A percentile compares a stretch with the other conserved stretches of the same genome.
Conservation (phyloP, 2,888 invertebrate genomes). For the Morpho achilles region DNA sequence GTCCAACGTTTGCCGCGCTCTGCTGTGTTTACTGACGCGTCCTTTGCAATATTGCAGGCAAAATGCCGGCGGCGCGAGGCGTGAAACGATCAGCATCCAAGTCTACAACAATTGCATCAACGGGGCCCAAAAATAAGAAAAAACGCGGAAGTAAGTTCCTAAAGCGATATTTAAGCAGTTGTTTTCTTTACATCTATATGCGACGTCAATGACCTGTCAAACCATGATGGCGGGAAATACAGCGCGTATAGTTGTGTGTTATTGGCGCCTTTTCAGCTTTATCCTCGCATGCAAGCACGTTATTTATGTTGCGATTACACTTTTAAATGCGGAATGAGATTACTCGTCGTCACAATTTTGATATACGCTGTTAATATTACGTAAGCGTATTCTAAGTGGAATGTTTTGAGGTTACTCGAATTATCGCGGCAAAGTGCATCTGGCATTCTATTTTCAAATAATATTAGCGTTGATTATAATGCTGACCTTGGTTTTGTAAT, state of each 20-base stretch:
- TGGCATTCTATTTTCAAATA: slow-evolving; percentile 28
- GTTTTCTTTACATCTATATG: slow-evolving; percentile 69
- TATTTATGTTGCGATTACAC: slow-evolving; percentile 24
- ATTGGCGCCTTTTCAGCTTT: slow-evolving; percentile 35
- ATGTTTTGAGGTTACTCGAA: slow-evolving; percentile 45
- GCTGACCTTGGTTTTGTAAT: slow-evolving; percentile 20
- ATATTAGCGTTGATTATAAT: slow-evolving; percentile 18
- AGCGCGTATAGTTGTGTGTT: slow-evolving; percentile 37
- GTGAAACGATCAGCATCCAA: slow-evolving; percentile 73
- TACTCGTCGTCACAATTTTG: slow-evolving; percentile 18
- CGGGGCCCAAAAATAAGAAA: slow-evolving; percentile 70
- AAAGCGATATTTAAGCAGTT: slow-evolving; percentile 48
- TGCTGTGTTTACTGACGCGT: slow-evolving; percentile 65
- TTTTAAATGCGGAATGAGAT: slow-evolving; percentile 21
- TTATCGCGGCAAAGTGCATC: slow-evolving; percentile 29
- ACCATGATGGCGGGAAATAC: slow-evolving; percentile 72
- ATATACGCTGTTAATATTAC: slow-evolving; percentile 34
- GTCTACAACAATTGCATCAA: slow-evolving; percentile 51
- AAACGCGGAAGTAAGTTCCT: slow-evolving; percentile 68
- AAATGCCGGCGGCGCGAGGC: slow-evolving; percentile 76
- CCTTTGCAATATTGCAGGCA: slow-evolving; percentile 72
- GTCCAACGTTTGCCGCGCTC: slow-evolving; percentile 62
- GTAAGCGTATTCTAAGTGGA: slow-evolving; percentile 35
- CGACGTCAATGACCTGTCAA: slow-evolving; percentile 78
- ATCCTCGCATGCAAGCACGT: slow-evolving; percentile 20